Conservation (phyloP, 2,797 vertebrate species). For the Erithacus rubecula region DNA sequence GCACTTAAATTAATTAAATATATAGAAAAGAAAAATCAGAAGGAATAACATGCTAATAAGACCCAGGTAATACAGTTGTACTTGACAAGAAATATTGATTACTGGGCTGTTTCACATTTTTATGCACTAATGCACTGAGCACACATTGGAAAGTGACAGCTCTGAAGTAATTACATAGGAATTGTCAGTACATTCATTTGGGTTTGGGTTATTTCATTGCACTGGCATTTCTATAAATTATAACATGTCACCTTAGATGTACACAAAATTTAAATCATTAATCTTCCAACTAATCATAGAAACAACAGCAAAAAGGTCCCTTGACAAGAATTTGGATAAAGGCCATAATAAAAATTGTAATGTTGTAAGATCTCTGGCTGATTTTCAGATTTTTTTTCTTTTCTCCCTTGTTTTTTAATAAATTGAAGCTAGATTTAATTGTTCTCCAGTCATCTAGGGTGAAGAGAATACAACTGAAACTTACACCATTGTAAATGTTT, state of each 20-base stretch:
- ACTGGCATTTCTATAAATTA: slow-evolving; percentile 68
- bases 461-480: not conserved
- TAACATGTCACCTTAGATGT: slow-evolving; percentile 20
- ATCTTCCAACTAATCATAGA: slow-evolving; percentile 42
- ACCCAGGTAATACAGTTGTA: slow-evolving; percentile 20
- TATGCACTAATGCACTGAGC: slow-evolving; percentile 46
- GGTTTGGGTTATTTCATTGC: slow-evolving; percentile 57
- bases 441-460: not conserved
- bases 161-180: slow-evolving; percentile 65
- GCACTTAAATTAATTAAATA: slow-evolving; percentile 3
- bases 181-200: slow-evolving; percentile 61
- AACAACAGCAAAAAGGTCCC: not conserved
- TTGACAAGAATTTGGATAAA: slow-evolving; percentile 14
- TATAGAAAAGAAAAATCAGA: slow-evolving; percentile 14
- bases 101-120: slow-evolving; percentile 22
- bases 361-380: not conserved
- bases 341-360: not conserved
- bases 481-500: not conserved
- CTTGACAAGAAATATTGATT: slow-evolving; percentile 69
- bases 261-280: slow-evolving; percentile 64
- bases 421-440: not conserved
- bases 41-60: slow-evolving; percentile 42
- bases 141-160: slow-evolving; percentile 36
- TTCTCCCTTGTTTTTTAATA: not conserved
- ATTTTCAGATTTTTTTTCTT: not conserved